Evolutionary conservation across 1,140 invertebrate species (phyloP), one percentile per base, ranked within the genome.

Genomic region (Drosophila sulfurigaster): DNA sequence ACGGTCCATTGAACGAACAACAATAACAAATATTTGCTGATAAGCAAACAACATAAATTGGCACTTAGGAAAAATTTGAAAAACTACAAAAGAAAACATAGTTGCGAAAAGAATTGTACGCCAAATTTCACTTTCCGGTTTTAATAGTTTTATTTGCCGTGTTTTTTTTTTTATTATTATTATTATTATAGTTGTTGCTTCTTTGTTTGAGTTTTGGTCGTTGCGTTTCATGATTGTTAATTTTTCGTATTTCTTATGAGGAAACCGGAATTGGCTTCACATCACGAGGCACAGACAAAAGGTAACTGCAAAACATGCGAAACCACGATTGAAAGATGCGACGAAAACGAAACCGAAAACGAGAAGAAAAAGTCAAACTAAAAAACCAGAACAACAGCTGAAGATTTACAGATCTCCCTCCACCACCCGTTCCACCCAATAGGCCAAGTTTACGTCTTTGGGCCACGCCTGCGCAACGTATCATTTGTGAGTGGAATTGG

Each of bases 181-280:
- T 7, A 11, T 11, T 8, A 38, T 11, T 15, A 6, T 16, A 49
- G 10, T 32, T 32, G 32, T 20, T 35, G 13, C 28, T 49, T 35
- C 30, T 62, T 35, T 51, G 59, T 62, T 49, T 51, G n/a, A 43
- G 41, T 43, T 25, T 43, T 43, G 41, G 6, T 52, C 7, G 57
- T 72, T 66, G 13, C 48, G 43, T 73, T 2, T 81, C 57, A 58
- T 60, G 78, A 67, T 51, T 66, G 57, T 71, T 13, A 45, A n/a
- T 65, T 56, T 60, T 62, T 57, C 25, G 54, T 77, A 48, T 49
- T 59, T 43, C 28, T 59, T 60, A 16, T 56, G 16, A 64, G 57
- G 38, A 88, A 88, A 88, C 83, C 85, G 83, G 80, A 89, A 83
- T 88, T 64, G 15, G 58, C 62, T 63, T 49, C 78, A 72, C 69